Base-by-base conservation (phyloP, 2,797 vertebrate species). In the Dipus sagitta region DNA sequence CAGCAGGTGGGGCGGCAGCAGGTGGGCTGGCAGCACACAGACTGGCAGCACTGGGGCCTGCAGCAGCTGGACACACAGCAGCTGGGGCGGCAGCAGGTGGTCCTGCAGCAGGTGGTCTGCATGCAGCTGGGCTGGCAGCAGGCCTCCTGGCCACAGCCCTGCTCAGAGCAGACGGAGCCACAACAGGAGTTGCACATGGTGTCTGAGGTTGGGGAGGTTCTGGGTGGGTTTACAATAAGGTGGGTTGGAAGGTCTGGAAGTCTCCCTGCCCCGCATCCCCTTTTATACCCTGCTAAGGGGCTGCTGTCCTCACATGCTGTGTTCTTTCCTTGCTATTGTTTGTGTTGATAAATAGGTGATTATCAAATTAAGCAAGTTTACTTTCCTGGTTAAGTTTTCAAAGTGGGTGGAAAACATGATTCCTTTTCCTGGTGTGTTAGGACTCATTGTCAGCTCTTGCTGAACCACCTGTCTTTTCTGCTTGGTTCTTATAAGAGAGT, bases 181-280 rank as follows among this genome's bases (percentile, higher is more conserved):
- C 92, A 94, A 17, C 81, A 85, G n/a, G 95, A 93, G 84, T 12
- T 94, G 90, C 70, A 67, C 95, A 97, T 97, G 88, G 80, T 94
- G 93, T 85, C 10, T 10, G 92, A 68, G 47, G 15, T 9, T 89
- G 64, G 64, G 64, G 64, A 90, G 38, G 28, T 32, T 95, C 58
- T 71, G 15, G 2, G 76, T 38, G 20, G 2, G 62, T 92, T 92
- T 95, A 0, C 38, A 81, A 34, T 52, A 71, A 38, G 67, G 58
- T 84, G 24, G 14, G 54, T 67, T 47, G 21, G 20, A 72, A 67
- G 47, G 60, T 95, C 42, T 96, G 76, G 58, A 80, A 28, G 86
- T 78, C 28, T 85, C 3, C 23, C 71, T 13, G 38, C 15, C 68
- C 24, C 0, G 3, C 0, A 8, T 20, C 18, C 26, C 82, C 75